Evolutionary conservation across 2,888 invertebrate genomes (phyloP), one percentile per base, ranked within the genome.

Genomic region (Ypsolopha scabrella): DNA sequence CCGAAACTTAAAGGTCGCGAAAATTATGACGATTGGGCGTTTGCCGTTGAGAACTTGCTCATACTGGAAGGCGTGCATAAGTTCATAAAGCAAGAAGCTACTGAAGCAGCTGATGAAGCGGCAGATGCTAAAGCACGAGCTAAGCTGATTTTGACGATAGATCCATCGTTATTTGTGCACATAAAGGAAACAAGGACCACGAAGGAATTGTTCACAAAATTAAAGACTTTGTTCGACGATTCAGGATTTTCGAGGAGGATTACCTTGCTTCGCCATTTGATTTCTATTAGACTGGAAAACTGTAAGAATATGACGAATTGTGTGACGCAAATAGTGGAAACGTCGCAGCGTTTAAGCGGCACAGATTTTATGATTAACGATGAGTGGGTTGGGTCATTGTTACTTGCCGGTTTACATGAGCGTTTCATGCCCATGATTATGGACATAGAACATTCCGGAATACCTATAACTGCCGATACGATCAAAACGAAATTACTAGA

Each of bases 401-500:
- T 49, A 34, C 11, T 49, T 33, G 49, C 49, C 2, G 41, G 49
- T 41, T 49, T 49, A 2, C 49, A 41, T 11, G 49, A 49, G n/a
- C 7, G 9, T 33, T 49, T 41, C 43, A 41, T 54, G 41, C 49
- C 52, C 9, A 57, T 60, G 58, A 55, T 60, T 9, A 60, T 60
- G 58, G 57, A 52, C 1, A 55, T 54, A 8, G 58, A 59, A 51
- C 52, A 55, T 51, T 54, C 55, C 1, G 58, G 58, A 13, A 58
- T 59, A n/a, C 36, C n/a, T 13, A 59, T 57, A 34, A 62, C 59
- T 6, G 54, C 60, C n/a, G 63, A 66, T 58, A 8, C 52, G 6
- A 65, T 65, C 8, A 65, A 65, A 50, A 56, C 60, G 7, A 65
- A 65, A 53, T 52, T 65, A 51, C 50, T 62, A 7, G 59, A 61